phyloP scores from a whole-genome alignment of 2,797 vertebrate species.

The Cuniculus paca region DNA sequence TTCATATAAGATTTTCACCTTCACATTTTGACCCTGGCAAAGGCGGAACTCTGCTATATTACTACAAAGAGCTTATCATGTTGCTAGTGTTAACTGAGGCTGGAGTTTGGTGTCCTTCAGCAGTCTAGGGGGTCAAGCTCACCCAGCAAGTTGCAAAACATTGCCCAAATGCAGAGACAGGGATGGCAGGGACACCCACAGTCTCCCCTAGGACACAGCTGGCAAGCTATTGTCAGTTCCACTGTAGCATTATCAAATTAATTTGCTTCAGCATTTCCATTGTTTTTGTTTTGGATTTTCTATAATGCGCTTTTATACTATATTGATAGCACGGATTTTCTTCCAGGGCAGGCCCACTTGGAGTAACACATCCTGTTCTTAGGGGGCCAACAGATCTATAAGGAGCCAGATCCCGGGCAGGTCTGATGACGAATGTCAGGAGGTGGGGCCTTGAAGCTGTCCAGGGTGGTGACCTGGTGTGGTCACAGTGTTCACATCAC shows the following conservation, averaged over 20 bases:
- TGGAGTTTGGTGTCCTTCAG: not conserved
- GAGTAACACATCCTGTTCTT: not conserved
- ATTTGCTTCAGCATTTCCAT: not conserved
- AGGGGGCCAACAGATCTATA: not conserved
- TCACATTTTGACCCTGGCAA: not conserved
- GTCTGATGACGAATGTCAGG: not conserved
- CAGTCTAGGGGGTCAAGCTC: not conserved
- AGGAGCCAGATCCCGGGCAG: not conserved
- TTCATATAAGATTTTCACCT: not conserved
- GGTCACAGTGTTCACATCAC: not conserved
- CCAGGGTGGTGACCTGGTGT: not conserved
- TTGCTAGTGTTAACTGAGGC: not conserved
- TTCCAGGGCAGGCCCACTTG: not conserved
- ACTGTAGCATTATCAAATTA: not conserved
- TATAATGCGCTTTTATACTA: not conserved
- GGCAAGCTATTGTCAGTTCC: not conserved
- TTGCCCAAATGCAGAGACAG: not conserved
- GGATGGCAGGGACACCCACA: accelerated
- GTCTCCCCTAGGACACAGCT: accelerated
- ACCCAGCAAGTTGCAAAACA: not conserved
- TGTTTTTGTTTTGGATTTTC: not conserved
- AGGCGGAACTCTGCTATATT: not conserved
- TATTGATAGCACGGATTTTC: not conserved
- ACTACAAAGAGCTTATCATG: too few species aligned
- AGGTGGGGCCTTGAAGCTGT: not conserved